Base-by-base conservation (phyloP, 1,140 invertebrate genomes). In the Linepithema humile region DNA sequence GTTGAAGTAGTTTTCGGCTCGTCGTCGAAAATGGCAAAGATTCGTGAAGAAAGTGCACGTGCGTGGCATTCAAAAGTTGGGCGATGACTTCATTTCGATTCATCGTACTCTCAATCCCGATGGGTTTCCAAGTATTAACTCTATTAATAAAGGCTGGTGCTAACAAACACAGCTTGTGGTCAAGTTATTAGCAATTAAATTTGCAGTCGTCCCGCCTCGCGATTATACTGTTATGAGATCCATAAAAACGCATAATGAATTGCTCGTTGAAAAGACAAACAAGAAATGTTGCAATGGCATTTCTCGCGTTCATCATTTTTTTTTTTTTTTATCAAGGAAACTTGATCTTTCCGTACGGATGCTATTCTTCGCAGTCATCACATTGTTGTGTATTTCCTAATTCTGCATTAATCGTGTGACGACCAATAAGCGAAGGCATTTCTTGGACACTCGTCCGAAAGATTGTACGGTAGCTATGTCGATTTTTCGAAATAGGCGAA, bases 251-350 rank as follows among this genome's bases (percentile, higher is more conserved):
- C 12, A 4, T n/a, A 29, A 69, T 50, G 65, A 70, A 35, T 15
- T n/a, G n/a, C n/a, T n/a, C n/a, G n/a, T n/a, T n/a, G n/a, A 20
- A 17, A 35, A 20, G 15, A 6, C 7, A 57, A 20, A 48, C 50
- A 57, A 55, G 9, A 69, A 35, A 50, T 50, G 32, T 7, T 9
- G 6, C 32, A 32, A n/a, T 6, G 3, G 43, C 43, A 26, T 15
- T n/a, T 72, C 23, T 57, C 17, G 35, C 69, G n/a, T 26, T n/a
- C 20, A 40, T 45, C n/a, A 20, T 7, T 74, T 60, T 32, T 74
- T 43, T 23, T 15, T 12, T 74, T 60, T 45, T 74, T 43, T 23
- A 20, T 74, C n/a, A 35, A 75, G 20, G 2, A 65, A 70, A 17
- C 23, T 20, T 50, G 10, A 50, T 15, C 17, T 53, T 29, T 20